Base-by-base conservation (phyloP, 2,888 invertebrate genomes). In the Eugnorisma glareosa region DNA sequence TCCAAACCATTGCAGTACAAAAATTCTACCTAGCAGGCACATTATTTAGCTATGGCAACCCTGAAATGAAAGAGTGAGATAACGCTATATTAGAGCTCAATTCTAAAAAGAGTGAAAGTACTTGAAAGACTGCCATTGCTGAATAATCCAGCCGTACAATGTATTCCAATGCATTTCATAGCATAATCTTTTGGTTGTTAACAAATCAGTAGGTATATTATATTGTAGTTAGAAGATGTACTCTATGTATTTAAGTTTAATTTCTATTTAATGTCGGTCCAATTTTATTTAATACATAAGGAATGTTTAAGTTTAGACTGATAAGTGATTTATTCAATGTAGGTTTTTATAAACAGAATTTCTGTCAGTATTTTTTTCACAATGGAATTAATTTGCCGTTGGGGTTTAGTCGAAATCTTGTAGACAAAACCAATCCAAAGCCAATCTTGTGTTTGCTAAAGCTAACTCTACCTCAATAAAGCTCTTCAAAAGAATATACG, bases 251-350 rank as follows among this genome's bases (percentile, higher is more conserved):
- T 84, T 89, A 88, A 86, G 84, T 84, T 86, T 88, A 82, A 86
- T 86, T 86, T 86, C 67, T 88, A 84, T 84, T 80, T 74, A 76
- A 88, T 69, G 82, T 87, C 75, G 95, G 94, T 95, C 94, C 94
- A 94, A 94, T 94, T 93, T 93, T 92, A 90, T 90, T 93, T 95
- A 94, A 93, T 91, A 67, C 72, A 68, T 73, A 78, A 73, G 82
- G 68, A 83, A 80, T 78, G 86, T 84, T 89, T 90, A 91, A 90
- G 91, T 93, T 93, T 93, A 94, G 92, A 89, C 82, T 90, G 83
- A 77, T 93, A 92, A 92, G 91, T 78, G 67, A 83, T 84, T 85
- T 85, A 77, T 89, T 85, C 86, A 83, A 81, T 86, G 57, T 85
- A 88, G 73, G 48, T 75, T 87, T 85, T 72, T 84, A 73, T 18